Conservation (phyloP, 1,140 invertebrate species). For the Triops longicaudatus region DNA sequence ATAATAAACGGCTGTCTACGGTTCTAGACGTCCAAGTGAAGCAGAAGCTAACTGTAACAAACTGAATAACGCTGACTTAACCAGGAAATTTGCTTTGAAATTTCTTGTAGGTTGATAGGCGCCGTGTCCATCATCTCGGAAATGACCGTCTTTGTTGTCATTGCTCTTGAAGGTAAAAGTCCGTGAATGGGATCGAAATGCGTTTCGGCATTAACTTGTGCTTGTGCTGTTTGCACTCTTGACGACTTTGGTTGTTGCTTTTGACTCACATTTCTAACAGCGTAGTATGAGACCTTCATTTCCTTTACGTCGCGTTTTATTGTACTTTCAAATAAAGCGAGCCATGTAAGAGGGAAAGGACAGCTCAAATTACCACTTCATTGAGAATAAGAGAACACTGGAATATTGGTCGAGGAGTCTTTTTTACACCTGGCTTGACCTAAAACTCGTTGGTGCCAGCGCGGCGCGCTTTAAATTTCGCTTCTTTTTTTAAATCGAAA, state of each 20-base stretch:
- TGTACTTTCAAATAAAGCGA: not conserved
- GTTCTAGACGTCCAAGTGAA: too few species aligned
- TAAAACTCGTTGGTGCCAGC: not conserved
- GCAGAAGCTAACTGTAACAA: too few species aligned
- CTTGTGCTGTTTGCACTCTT: not conserved
- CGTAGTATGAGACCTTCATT: not conserved
- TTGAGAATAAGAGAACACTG: not conserved
- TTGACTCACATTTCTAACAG: not conserved
- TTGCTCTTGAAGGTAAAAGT: not conserved
- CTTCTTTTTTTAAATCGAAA: too few species aligned
- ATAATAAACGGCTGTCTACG: too few species aligned
- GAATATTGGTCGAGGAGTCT: not conserved
- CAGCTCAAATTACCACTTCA: not conserved
- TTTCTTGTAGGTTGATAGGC: not conserved
- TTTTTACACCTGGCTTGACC: constrained; percentile 11
- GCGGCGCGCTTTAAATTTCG: too few species aligned
- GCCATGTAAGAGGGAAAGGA: not conserved
- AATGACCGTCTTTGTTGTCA: not conserved
- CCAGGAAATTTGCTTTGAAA: too few species aligned
- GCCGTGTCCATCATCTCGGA: constrained; percentile 9
- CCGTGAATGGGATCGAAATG: not conserved
- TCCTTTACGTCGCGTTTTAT: not conserved
- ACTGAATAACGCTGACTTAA: too few species aligned
- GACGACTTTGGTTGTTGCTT: not conserved
- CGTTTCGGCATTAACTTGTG: not conserved